Evolutionary conservation across 1,140 invertebrate species (phyloP), one percentile per base, ranked within the genome.

Genomic region (Drosophila virilis): DNA sequence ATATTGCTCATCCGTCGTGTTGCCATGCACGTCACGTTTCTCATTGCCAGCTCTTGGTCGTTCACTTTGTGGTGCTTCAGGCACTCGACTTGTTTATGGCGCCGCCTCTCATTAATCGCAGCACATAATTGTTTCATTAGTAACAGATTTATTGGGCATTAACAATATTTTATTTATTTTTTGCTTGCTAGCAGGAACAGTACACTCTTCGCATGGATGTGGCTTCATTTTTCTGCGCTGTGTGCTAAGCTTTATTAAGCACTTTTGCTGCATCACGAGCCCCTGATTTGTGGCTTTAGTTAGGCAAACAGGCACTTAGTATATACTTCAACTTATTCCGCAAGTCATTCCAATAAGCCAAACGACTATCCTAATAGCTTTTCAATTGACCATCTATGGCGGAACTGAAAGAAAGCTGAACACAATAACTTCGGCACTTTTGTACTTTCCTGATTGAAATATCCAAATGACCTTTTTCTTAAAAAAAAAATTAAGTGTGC

Each of bases 81-180:
- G 13, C 57, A 42, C 69, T 86, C 75, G 66, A 78, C 64, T 82
- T 85, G 75, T 82, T 85, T 88, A 76, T 76, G 78, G 71, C 68
- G 37, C 17, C 28, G 65, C 22, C 22, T 61, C 54, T 68, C 77
- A 83, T 86, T 86, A 88, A 83, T 83, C 83, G 83, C 71, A 55
- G 72, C 72, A 72, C 83, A 88, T 86, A 86, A 86, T 86, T 86
- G 84, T 86, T 86, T 86, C 84, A 89, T 86, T 86, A 86, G 79
- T 77, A 83, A 80, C 83, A 88, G 82, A 86, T 86, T 86, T 86
- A 86, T 77, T 75, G 73, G 65, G 66, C 50, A 74, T 83, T 89
- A 88, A 70, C 46, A 60, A 42, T 55, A 58, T 22, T 51, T 73
- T 10, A 15, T 46, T 65, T 8, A 13, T 48, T 17, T 62, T 33